Percentiles rank a stretch among this genome's conserved stretches.
Conservation (phyloP, 2,888 invertebrate species). For the Campoletis raptor region DNA sequence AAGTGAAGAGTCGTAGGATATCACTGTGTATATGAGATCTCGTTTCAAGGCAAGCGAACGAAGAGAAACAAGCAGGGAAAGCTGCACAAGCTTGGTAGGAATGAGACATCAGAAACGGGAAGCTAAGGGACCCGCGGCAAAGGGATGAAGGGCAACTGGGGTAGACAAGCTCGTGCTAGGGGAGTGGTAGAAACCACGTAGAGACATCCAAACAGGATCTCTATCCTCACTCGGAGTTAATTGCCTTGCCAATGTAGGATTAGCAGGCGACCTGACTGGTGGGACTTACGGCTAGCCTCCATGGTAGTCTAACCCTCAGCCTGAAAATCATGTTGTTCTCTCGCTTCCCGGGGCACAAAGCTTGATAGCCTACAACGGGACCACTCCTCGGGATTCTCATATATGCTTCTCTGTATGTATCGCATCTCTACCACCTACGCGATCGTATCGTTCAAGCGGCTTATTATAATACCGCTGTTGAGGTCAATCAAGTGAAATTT, state of each 20-base stretch:
- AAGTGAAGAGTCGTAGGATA: conserved; percentile 35
- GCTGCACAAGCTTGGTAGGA: conserved; percentile 23
- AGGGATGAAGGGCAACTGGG: conserved; percentile 43
- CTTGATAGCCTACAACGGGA: conserved; percentile 40
- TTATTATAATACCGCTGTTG: conserved; percentile 6
- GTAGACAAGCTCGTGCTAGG: conserved; percentile 39
- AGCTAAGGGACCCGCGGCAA: conserved; percentile 17
- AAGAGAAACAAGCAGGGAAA: conserved; percentile 27
- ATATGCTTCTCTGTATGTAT: not conserved
- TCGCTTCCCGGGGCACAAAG: conserved; percentile 42
- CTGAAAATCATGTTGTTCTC: conserved; percentile 65
- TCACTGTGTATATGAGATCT: conserved; percentile 31
- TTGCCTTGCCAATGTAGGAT: conserved; percentile 81
- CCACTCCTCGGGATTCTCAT: conserved; percentile 25
- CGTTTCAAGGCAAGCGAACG: conserved; percentile 18
- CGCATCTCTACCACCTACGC: conserved; percentile 4
- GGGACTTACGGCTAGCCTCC: conserved; percentile 63
- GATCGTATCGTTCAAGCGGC: conserved; percentile 18
- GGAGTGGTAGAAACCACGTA: conserved; percentile 63
- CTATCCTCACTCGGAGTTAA: conserved; percentile 78
- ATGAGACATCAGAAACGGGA: conserved; percentile 45
- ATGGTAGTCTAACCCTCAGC: conserved; percentile 60
- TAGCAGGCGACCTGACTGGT: conserved; percentile 73
- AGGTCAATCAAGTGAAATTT: conserved; percentile 17
- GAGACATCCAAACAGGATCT: conserved; percentile 74